Conservation (phyloP, 2,113 vertebrate genomes). For the Balaenoptera acutorostrata region DNA sequence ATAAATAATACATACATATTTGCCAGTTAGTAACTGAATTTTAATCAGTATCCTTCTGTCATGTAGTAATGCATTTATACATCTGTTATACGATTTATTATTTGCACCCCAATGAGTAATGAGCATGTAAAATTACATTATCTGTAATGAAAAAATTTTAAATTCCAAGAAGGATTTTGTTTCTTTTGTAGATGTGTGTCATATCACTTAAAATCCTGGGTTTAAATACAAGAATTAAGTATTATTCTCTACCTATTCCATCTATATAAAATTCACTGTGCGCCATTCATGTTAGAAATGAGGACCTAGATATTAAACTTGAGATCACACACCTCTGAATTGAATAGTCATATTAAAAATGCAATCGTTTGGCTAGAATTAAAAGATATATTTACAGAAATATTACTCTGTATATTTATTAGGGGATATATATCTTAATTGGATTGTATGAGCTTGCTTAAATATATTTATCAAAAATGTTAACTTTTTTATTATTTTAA, state of each 20-base stretch:
- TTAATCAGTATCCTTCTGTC: slow-evolving; percentile 75
- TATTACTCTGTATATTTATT: background rate
- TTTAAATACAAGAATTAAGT: background rate
- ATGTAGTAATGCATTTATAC: slow-evolving; percentile 73
- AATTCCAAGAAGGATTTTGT: background rate
- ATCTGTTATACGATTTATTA: slow-evolving; percentile 72
- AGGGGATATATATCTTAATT: background rate
- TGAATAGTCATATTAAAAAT: background rate
- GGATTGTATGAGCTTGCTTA: background rate
- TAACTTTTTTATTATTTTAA: background rate
- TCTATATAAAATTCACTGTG: background rate
- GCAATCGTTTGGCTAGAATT: background rate
- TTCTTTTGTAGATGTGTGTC: background rate
- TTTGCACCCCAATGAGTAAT: slow-evolving; percentile 35
- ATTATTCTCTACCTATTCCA: background rate
- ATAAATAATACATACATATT: slow-evolving; percentile 74
- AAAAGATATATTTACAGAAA: background rate
- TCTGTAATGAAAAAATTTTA: background rate
- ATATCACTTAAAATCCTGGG: background rate
- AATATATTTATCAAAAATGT: background rate
- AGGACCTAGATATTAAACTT: background rate
- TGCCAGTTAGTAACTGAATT: slow-evolving; percentile 66
- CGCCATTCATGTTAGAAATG: background rate
- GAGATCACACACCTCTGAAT: background rate
- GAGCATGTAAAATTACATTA: background rate